Percentiles rank a stretch among this genome's conserved stretches.
Evolutionary conservation across 2,888 invertebrate species (phyloP).

Genomic region (Pyrochroa serraticornis): DNA sequence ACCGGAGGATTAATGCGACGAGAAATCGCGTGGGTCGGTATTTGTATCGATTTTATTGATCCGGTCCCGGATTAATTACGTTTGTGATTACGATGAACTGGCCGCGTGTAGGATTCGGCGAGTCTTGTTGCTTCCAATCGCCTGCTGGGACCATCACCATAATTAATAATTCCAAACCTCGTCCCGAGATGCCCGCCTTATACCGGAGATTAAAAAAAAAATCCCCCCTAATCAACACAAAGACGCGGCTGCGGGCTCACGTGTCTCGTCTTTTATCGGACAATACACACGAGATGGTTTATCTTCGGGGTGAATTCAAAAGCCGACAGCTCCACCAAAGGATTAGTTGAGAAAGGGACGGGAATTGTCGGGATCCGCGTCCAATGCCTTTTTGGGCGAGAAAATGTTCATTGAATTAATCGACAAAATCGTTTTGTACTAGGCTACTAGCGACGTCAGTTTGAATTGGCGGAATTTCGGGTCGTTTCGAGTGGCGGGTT

Average conservation of each 20-base stretch:
- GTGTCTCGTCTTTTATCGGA: slow-evolving; percentile 17
- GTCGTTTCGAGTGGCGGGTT: too few relatives aligned
- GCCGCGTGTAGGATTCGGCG: slow-evolving; percentile 8
- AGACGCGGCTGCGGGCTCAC: slow-evolving; percentile 7
- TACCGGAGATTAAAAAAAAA: neutral
- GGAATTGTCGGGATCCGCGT: too few relatives aligned
- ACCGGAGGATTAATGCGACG: too few relatives aligned
- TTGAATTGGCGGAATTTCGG: too few relatives aligned
- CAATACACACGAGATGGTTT: slow-evolving; percentile 19
- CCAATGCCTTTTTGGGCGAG: too few relatives aligned
- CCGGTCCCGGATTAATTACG: slow-evolving; percentile 17
- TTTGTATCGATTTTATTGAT: slow-evolving; percentile 19
- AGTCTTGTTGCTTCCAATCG: neutral
- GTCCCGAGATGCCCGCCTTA: slow-evolving; percentile 2
- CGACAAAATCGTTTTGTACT: too few relatives aligned
- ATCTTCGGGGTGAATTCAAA: slow-evolving; percentile 22
- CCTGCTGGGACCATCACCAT: slow-evolving; percentile 5
- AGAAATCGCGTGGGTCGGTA: too few relatives aligned
- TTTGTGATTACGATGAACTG: slow-evolving; percentile 4
- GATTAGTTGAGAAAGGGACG: slow-evolving; percentile 7
- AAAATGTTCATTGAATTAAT: too few relatives aligned
- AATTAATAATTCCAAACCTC: slow-evolving; percentile 17
- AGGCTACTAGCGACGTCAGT: too few relatives aligned
- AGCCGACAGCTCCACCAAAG: slow-evolving; percentile 20
- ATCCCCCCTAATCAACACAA: neutral